Percentiles rank a stretch among this genome's conserved stretches.
phyloP scores from a whole-genome alignment of 2,797 vertebrate species.

The Myoxocephalus aenaeus region DNA sequence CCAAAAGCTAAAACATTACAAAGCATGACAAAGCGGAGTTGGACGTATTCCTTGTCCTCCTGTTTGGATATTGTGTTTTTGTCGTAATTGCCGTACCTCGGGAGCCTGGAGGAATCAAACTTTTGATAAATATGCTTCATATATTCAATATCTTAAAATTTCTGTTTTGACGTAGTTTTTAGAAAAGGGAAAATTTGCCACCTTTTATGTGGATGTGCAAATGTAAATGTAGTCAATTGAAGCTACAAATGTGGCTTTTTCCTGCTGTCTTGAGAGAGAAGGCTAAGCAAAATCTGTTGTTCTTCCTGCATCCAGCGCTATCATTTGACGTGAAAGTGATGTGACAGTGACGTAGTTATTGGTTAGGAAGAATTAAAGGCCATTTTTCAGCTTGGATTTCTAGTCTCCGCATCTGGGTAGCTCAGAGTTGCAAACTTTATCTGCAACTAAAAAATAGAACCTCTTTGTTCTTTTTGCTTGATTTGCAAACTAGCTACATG shows the following conservation, averaged over 20 bases:
- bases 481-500: background rate
- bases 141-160: constrained; percentile 15
- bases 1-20: background rate
- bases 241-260: background rate
- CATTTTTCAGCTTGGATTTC: background rate
- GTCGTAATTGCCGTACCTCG: background rate
- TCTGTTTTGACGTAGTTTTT: background rate
- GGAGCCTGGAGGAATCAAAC: constrained; percentile 2
- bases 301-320: background rate
- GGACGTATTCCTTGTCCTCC: background rate
- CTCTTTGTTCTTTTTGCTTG: background rate
- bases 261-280: background rate
- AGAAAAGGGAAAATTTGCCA: background rate
- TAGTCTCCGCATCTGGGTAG: background rate
- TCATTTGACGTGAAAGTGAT: background rate
- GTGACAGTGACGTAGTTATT: background rate
- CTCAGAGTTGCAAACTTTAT: background rate
- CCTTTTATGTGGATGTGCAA: background rate
- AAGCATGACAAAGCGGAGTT: constrained; percentile 9
- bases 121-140: background rate
- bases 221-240: background rate
- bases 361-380: background rate
- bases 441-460: background rate
- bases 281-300: background rate
- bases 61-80: background rate